These are phyloP conservation scores for Synanthedon andrenaeformis DNA, from an alignment of 2,888 invertebrate genomes.

Conservation along the genomic window DNA sequence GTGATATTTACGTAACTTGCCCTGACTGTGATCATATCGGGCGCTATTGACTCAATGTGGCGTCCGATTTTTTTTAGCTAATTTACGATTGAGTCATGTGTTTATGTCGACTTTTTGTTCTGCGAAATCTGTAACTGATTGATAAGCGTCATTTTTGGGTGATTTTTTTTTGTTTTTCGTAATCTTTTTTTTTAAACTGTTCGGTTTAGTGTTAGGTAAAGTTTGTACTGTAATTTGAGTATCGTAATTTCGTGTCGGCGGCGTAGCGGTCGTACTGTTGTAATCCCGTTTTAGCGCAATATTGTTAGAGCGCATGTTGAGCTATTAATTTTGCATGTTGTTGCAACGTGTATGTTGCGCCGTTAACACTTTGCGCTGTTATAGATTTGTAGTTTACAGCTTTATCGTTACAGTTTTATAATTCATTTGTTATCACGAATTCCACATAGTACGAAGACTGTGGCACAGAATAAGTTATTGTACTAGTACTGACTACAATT, in stretches of 20 bases:
- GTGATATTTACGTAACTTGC: slow-evolving; percentile 59
- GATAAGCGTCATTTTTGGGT: slow-evolving; percentile 10
- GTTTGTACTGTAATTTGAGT: background rate
- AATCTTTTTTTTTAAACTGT: background rate
- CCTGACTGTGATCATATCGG: slow-evolving; percentile 46
- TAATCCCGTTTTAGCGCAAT: slow-evolving; percentile 5
- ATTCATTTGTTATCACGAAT: background rate
- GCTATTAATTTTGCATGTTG: slow-evolving; percentile 4
- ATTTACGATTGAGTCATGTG: slow-evolving; percentile 63
- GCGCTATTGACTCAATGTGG: slow-evolving; percentile 57
- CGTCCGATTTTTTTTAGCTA: slow-evolving; percentile 57
- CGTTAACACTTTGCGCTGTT: background rate
- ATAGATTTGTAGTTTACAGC: background rate
- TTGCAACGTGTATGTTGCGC: background rate
- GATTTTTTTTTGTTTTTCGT: slow-evolving; percentile 2
- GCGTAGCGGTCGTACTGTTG: slow-evolving; percentile 3
- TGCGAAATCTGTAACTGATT: slow-evolving; percentile 4
- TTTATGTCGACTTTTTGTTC: slow-evolving; percentile 31
- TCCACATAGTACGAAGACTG: too few relatives aligned
- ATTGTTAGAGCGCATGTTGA: slow-evolving; percentile 3
- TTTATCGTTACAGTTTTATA: background rate
- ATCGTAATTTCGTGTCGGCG: background rate
- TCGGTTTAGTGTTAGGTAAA: background rate
- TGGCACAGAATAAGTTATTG: too few relatives aligned
- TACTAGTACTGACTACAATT: too few relatives aligned